Base-by-base conservation (phyloP, 2,113 vertebrate species). In the Lasiurus cinereus region DNA sequence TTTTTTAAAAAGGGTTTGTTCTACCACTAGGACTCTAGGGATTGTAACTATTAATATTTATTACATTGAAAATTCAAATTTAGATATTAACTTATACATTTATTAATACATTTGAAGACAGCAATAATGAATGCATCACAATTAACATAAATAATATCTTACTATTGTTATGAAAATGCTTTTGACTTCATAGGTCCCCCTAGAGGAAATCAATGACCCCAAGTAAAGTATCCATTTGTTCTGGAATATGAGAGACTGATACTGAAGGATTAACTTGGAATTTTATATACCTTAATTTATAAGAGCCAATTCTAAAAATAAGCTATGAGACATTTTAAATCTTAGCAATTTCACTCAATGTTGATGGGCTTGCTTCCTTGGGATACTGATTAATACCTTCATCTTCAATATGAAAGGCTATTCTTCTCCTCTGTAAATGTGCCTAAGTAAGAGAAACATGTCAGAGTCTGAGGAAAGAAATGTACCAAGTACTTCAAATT, bases 301-400 rank as follows among this genome's bases (percentile, higher is more conserved):
- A 90, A 39, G 8, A 83, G 29, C 21, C n/a, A 86, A 46, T 24
- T 83, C 62, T 36, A 70, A 76, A 91, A 86, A 80, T 27, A 82
- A 85, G 66, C 46, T 90, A 90, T 48, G 29, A 93, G 86, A 82
- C 8, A 33, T 83, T 86, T 73, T 77, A 70, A 74, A 77, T 82
- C 82, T 88, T 83, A 87, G 76, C 73, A 86, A 88, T 52, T 82
- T 88, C 83, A 88, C 52, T 91, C 56, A 77, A 19, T 59, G 59
- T 54, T 54, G 69, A 83, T 64, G 64, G 62, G 29, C 69, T 76
- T 93, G 59, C 8, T 76, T 86, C 56, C 27, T 76, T 82, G 24
- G 50, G n/a, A 14, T 77, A 43, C 16, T 52, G 13, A 88, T 72
- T 89, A 93, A 90, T 82, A n/a, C 21, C 85, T 36, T 66, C 79